These are phyloP conservation scores for Allolobophora icterica DNA, from an alignment of 2,888 invertebrate genomes.

Conservation along the genomic window DNA sequence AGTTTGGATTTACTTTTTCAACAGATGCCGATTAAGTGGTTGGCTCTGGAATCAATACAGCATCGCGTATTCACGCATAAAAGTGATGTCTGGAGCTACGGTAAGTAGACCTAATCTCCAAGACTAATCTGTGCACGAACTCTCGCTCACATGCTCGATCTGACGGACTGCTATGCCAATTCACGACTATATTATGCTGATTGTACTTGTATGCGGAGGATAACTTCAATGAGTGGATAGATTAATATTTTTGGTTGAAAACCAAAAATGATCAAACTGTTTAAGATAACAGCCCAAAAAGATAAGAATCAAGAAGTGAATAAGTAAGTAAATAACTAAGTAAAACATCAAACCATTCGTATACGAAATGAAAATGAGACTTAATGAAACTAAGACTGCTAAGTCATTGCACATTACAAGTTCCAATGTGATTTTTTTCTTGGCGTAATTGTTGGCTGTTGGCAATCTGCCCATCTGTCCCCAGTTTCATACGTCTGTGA, in stretches of 20 bases:
- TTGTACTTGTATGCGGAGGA: too few relatives aligned
- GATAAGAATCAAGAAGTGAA: too few relatives aligned
- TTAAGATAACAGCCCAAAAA: too few relatives aligned
- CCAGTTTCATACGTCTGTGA: background rate
- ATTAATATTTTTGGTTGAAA: too few relatives aligned
- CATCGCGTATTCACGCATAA: slow-evolving; percentile 95
- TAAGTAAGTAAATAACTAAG: too few relatives aligned
- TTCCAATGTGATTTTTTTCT: too few relatives aligned
- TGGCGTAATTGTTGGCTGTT: background rate
- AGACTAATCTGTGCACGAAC: background rate
- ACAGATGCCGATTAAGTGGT: slow-evolving; percentile 71
- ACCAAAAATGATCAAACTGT: too few relatives aligned
- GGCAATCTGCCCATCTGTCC: background rate
- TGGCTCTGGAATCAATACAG: slow-evolving; percentile 94
- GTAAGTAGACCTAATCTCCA: slow-evolving; percentile 6
- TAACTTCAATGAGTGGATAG: too few relatives aligned
- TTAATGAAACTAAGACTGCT: too few relatives aligned
- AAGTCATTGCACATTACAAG: background rate
- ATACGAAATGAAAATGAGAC: too few relatives aligned
- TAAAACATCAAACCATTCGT: too few relatives aligned
- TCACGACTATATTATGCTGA: background rate
- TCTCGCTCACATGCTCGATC: background rate
- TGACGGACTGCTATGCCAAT: background rate
- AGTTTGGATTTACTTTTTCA: background rate
- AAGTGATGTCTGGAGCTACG: slow-evolving; percentile 82